A percentile compares a stretch with the other conserved stretches of the same genome.
Conservation (phyloP, 2,113 vertebrate species). For the Scortum barcoo region DNA sequence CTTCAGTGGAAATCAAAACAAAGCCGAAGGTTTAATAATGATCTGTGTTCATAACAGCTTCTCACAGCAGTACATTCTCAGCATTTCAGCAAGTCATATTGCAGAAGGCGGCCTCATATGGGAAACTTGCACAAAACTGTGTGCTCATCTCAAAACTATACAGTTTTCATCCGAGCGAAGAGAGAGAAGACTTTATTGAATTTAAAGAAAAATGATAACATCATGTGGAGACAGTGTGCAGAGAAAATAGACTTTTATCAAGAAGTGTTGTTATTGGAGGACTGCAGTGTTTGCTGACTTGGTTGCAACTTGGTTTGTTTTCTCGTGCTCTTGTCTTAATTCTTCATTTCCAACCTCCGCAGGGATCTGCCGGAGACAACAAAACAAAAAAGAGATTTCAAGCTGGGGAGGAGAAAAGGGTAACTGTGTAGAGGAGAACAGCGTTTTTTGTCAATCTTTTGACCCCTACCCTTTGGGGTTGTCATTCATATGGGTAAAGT, state of each 20-base stretch:
- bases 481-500: constrained; percentile 10
- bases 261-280: constrained; percentile 80
- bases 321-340: constrained; percentile 70
- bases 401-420: constrained; percentile 40
- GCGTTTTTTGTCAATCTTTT: constrained; percentile 28
- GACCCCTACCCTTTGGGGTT: constrained; percentile 30
- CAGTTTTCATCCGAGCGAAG: constrained; percentile 59
- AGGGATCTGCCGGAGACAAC: constrained; percentile 60
- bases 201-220: constrained; percentile 77
- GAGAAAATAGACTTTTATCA: constrained; percentile 82
- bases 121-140: constrained; percentile 60
- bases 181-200: constrained; percentile 74
- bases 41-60: constrained; percentile 40
- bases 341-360: constrained; percentile 77
- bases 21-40: constrained; percentile 57
- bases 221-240: constrained; percentile 73
- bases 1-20: constrained; percentile 56
- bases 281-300: constrained; percentile 64
- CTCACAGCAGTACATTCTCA: constrained; percentile 48
- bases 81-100: constrained; percentile 57
- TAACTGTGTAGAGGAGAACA: constrained; percentile 14
- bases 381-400: constrained; percentile 42
- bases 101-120: constrained; percentile 46
- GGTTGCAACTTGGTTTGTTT: constrained; percentile 71
- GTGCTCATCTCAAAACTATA: constrained; percentile 66